Conservation (phyloP, 2,888 invertebrate genomes). For the Agelastica alni region DNA sequence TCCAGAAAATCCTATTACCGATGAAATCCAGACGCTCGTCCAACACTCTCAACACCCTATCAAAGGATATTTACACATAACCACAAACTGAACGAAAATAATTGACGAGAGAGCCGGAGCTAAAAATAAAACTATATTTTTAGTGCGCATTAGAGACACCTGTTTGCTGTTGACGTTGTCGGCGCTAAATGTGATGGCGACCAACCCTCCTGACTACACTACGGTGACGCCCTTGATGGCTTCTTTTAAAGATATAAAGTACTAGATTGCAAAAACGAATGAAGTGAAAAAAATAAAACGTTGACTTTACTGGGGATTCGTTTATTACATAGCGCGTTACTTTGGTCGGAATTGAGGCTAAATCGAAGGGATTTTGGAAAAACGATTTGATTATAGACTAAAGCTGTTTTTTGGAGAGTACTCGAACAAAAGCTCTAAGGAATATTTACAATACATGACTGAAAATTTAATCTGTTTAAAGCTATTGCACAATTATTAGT, state of each 20-base stretch:
- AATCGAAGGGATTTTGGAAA: background rate
- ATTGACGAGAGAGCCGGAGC: too few species aligned
- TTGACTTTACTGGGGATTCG: background rate
- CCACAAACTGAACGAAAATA: too few species aligned
- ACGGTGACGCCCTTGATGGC: background rate
- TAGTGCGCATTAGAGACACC: background rate
- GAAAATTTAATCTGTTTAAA: too few species aligned
- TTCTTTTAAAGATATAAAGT: background rate
- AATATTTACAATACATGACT: too few species aligned
- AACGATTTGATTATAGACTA: background rate
- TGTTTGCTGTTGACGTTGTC: background rate
- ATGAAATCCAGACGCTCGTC: too few species aligned
- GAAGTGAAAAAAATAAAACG: background rate
- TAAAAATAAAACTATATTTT: background rate
- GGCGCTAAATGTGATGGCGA: background rate
- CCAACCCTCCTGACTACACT: background rate
- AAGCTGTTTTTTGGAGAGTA: too few species aligned
- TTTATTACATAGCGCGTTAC: background rate
- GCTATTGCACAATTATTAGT: too few species aligned
- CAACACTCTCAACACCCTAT: too few species aligned
- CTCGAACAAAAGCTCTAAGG: too few species aligned
- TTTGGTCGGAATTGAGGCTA: background rate
- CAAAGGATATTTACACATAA: too few species aligned
- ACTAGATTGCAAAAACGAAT: background rate
- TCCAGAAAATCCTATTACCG: too few species aligned